These are phyloP conservation scores for Drosophila paucipuncta DNA, from an alignment of 2,888 invertebrate genomes.

Conservation along the genomic window DNA sequence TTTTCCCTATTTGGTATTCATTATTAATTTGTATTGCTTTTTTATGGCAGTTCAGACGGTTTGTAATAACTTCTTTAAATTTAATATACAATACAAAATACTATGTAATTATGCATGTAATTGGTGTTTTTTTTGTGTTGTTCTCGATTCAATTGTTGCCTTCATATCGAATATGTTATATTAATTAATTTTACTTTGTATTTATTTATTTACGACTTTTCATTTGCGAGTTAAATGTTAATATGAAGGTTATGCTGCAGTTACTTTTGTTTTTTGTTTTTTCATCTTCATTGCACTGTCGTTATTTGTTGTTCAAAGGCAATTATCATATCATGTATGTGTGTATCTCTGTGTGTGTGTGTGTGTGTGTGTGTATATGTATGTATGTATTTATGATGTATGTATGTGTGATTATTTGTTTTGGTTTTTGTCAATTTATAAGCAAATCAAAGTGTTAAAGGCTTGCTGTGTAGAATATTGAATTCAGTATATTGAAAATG, in stretches of 20 bases:
- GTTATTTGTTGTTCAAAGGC: background rate
- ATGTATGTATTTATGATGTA: slow-evolving; percentile 2
- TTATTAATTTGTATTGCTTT: slow-evolving; percentile 68
- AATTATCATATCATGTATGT: background rate
- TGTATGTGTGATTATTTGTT: slow-evolving; percentile 1
- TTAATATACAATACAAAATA: slow-evolving; percentile 55
- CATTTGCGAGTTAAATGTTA: slow-evolving; percentile 14
- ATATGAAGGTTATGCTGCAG: background rate
- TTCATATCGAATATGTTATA: slow-evolving; percentile 13
- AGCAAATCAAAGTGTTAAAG: slow-evolving; percentile 1
- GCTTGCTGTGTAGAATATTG: background rate
- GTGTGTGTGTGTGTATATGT: background rate
- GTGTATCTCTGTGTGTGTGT: background rate
- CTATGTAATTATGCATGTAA: slow-evolving; percentile 32
- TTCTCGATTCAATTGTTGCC: slow-evolving; percentile 26
- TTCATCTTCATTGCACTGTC: background rate
- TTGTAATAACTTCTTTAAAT: slow-evolving; percentile 45
- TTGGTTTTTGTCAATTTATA: background rate
- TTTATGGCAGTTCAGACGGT: slow-evolving; percentile 74
- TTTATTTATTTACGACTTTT: background rate
- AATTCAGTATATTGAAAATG: slow-evolving; percentile 1
- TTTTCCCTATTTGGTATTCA: slow-evolving; percentile 43
- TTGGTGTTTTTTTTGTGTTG: slow-evolving; percentile 33
- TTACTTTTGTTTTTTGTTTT: background rate
- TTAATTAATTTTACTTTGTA: slow-evolving; percentile 34